Base-by-base conservation (phyloP, 2,888 invertebrate species). In the Notodromas monacha region DNA sequence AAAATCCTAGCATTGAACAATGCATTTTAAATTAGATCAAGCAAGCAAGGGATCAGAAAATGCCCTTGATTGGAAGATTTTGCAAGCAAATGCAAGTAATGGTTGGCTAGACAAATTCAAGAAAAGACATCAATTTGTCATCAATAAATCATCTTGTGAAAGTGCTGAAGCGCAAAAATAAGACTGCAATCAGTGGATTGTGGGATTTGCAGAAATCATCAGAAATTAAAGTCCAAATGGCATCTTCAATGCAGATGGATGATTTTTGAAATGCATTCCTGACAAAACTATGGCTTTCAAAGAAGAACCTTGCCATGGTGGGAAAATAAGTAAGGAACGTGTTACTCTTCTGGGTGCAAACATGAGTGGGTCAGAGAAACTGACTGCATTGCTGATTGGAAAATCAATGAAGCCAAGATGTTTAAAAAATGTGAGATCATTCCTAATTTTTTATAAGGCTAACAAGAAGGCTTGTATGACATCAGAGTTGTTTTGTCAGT, bases 401-500 rank as follows among this genome's bases (percentile, higher is more conserved):
- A 43, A 43, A 40, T 38, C 40, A 16, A 36, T 38, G 38, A 41
- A 42, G n/a, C 41, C 42, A 12, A 37, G 41, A 4, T 45, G 43
- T 39, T 45, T 46, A 15, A 42, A 42, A 33, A 40, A 41, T 35
- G 37, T n/a, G n/a, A n/a, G n/a, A n/a, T 37, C 21, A 30, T 38
- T 43, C 35, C 43, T 43, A 34, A 40, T 37, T 4, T 26, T 32
- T 2, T 39, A 40, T 16, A 12, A 28, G 10, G 14, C 29, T 5
- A 39, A 40, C 31, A 31, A 31, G 14, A 46, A 34, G 32, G 40
- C 45, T 13, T 46, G 45, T 46, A 47, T 50, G 45, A 48, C 43
- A 30, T 36, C 36, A 11, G 34, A 38, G 34, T 29, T 45, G 15
- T 42, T 40, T 28, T 12, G 14, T 3, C 34, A 39, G 15, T 42